A percentile compares a stretch with the other conserved stretches of the same genome.
Conservation (phyloP, 92 coral and sea anemone species). For the Actinostola sp. region DNA sequence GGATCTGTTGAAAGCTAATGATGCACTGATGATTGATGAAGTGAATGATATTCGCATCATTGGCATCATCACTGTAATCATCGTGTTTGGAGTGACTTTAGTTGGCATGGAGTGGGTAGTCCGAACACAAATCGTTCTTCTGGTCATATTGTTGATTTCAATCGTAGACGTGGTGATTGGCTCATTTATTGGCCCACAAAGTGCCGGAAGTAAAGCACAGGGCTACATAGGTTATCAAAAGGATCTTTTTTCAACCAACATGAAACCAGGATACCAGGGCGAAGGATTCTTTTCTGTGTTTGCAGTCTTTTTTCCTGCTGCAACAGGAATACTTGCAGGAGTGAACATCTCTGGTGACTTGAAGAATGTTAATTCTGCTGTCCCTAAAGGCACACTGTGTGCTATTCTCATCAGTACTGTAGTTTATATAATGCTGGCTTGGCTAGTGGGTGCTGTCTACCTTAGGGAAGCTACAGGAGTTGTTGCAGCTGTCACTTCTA, state of each 20-base stretch:
- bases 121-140: constrained; percentile 83
- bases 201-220: constrained; percentile 52
- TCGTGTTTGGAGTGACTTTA: constrained; percentile 83
- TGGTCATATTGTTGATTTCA: constrained; percentile 74
- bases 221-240: constrained; percentile 80
- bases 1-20: constrained; percentile 71
- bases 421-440: constrained; percentile 84
- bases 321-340: constrained; percentile 96
- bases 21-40: constrained; percentile 82
- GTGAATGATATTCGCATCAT: constrained; percentile 92
- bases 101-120: constrained; percentile 96
- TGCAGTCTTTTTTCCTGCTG: constrained; percentile 98
- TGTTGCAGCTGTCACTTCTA: constrained; percentile 43
- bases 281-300: constrained; percentile 94
- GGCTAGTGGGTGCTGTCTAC: constrained; percentile 81
- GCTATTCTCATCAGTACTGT: constrained; percentile 85
- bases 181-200: constrained; percentile 88
- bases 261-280: constrained; percentile 66
- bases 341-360: constrained; percentile 97
- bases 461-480: constrained; percentile 85
- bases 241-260: constrained; percentile 68
- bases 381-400: constrained; percentile 92
- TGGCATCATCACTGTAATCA: constrained; percentile 79
- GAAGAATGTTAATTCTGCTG: constrained; percentile 80
- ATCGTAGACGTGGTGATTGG: constrained; percentile 86